phyloP scores from a whole-genome alignment of 2,113 vertebrate genomes.

The Phyllopteryx taeniolatus region DNA sequence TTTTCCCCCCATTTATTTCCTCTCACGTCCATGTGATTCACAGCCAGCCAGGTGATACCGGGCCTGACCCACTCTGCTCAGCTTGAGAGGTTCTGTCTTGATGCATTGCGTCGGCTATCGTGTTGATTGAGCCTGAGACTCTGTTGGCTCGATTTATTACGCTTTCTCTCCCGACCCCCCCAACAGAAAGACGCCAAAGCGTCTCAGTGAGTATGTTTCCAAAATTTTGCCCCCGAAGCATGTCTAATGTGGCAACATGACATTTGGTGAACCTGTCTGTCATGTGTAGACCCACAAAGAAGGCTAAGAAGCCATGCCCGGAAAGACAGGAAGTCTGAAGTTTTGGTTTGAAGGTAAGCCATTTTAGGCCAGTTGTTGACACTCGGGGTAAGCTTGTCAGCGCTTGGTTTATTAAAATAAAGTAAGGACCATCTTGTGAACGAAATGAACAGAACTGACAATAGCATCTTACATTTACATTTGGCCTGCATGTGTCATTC shows the following conservation, averaged over 20 bases:
- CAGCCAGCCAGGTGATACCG: constrained; percentile 40
- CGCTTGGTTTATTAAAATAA: background rate
- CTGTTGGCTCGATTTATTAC: background rate
- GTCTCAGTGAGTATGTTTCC: background rate
- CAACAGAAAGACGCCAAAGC: background rate
- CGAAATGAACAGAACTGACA: too few species aligned
- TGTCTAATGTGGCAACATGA: background rate
- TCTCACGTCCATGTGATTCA: constrained; percentile 42
- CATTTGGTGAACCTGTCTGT: background rate
- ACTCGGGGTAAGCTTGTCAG: background rate
- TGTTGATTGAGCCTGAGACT: background rate
- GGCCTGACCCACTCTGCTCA: constrained; percentile 23
- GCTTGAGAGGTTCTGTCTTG: constrained; percentile 17
- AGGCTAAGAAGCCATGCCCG: background rate
- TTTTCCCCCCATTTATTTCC: background rate
- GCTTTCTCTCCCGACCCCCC: background rate
- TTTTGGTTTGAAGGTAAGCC: background rate
- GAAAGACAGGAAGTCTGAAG: background rate
- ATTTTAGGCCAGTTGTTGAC: background rate
- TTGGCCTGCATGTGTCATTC: too few species aligned
- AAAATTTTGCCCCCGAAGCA: background rate
- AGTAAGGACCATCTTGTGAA: background rate
- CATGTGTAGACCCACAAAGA: background rate
- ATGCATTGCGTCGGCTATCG: background rate
- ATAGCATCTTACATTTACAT: too few species aligned